Percentiles rank a stretch among this genome's conserved stretches.
Conservation (phyloP, 1,140 invertebrate species). For the Microplitis mediator region DNA sequence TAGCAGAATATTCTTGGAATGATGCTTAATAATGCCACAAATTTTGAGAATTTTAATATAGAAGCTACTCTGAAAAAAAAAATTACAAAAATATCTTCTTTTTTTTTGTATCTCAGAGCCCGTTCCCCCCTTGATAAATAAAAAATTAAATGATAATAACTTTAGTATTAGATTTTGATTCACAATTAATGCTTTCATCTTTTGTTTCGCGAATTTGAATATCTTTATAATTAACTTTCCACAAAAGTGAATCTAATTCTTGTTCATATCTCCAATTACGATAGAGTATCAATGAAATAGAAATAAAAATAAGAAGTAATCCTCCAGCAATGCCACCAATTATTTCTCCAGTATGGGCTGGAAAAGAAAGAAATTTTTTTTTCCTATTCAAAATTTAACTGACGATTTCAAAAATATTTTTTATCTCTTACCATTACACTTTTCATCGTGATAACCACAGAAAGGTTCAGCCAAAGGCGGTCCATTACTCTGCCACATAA, state of each 20-base stretch:
- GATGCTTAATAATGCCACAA: too few relatives aligned
- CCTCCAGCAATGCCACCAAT: constrained; percentile 79
- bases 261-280: constrained; percentile 95
- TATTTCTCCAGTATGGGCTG: constrained; percentile 84
- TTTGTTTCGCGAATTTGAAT: constrained; percentile 69
- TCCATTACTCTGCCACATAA: constrained; percentile 78
- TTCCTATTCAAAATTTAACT: not conserved
- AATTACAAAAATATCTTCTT: too few relatives aligned
- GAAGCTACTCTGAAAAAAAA: too few relatives aligned
- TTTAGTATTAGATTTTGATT: constrained; percentile 46
- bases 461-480: constrained; percentile 89
- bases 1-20: too few relatives aligned
- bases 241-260: constrained; percentile 89
- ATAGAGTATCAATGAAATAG: constrained; percentile 75
- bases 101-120: too few relatives aligned
- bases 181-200: constrained; percentile 50
- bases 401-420: too few relatives aligned
- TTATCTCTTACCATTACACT: constrained; percentile 78
- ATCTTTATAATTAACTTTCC: constrained; percentile 95
- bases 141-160: constrained; percentile 30
- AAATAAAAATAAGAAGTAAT: constrained; percentile 70
- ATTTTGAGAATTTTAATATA: too few relatives aligned
- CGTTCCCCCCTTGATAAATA: not conserved
- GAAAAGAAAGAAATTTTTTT: constrained; percentile 23
- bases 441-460: constrained; percentile 91